Evolutionary conservation across 1,140 invertebrate species (phyloP), one percentile per base, ranked within the genome.

Genomic region (Drosophila nigromelanica): DNA sequence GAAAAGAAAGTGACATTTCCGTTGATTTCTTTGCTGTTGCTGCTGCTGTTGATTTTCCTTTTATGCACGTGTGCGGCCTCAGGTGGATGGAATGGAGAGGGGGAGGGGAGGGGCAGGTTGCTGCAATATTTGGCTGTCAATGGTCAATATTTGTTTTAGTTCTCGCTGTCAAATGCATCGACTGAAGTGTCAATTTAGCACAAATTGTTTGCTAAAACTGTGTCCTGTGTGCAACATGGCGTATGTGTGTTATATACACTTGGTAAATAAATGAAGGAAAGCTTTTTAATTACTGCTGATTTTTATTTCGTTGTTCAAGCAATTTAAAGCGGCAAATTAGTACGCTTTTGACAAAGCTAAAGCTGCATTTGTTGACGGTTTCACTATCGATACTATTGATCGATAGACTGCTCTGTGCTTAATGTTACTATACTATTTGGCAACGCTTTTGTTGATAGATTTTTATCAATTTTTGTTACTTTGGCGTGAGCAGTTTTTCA

Each of bases 1-100:
- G 83, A 89, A 89, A 89, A 89, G 83, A 89, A 89, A 89, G 83
- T 89, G 83, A 89, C 83, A 89, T 89, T 89, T 89, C 83, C 83
- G 83, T 63, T 89, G 83, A 86, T 82, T 86, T 86, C 82, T 76
- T 78, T 75, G 61, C 69, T 48, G 63, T 73, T 74, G 64, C 37
- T 42, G 63, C 35, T 67, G 52, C 43, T 47, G 27, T 60, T 60
- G 61, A 56, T 83, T 83, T 85, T 76, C 67, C 72, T 72, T 82
- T 72, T 82, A 52, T 74, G 60, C 56, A 56, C 21, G 21, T 54
- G 27, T 24, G 52, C 30, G 8, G 55, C 2, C 5, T 4, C 10
- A 7, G 1, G 21, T 27, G 45, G 21, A n/a, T 8, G 7, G n/a
- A 11, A 4, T 2, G 40, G 5, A 18, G 18, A 18, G 2, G 18